phyloP scores from a whole-genome alignment of 2,888 invertebrate species.

The Seira musarum region DNA sequence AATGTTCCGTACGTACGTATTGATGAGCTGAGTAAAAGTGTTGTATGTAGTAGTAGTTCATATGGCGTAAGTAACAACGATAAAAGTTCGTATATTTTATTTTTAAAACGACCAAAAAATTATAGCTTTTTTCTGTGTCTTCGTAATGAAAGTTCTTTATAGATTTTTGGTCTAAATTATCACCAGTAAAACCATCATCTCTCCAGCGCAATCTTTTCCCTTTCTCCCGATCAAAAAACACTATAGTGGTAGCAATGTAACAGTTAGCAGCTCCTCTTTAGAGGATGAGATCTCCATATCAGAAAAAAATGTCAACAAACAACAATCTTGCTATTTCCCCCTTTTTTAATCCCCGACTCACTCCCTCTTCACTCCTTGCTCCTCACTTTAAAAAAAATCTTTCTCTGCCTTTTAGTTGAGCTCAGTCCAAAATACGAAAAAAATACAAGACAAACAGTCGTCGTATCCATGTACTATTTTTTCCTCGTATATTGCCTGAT shows the following conservation, averaged over 20 bases:
- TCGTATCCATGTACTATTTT: too few species aligned
- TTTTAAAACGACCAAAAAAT: conserved; percentile 26
- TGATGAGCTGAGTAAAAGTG: conserved; percentile 40
- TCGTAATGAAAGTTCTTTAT: conserved; percentile 40
- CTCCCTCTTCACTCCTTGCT: neutral
- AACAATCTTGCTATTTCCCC: conserved; percentile 19
- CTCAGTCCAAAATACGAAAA: conserved; percentile 31
- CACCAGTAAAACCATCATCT: conserved; percentile 49
- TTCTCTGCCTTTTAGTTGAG: conserved; percentile 35
- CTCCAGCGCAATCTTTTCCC: conserved; percentile 22
- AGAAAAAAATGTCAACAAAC: conserved; percentile 39
- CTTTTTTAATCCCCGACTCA: neutral
- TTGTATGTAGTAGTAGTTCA: too few species aligned
- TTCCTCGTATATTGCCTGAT: neutral
- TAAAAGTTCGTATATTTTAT: conserved; percentile 14
- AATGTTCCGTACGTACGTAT: conserved; percentile 32
- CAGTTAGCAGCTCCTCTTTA: conserved; percentile 47
- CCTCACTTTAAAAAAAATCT: neutral
- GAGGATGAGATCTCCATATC: conserved; percentile 57
- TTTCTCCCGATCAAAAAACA: neutral
- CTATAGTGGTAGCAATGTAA: neutral
- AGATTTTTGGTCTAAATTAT: conserved; percentile 53
- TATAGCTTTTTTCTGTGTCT: conserved; percentile 26
- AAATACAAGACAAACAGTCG: too few species aligned
- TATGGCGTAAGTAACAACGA: conserved; percentile 46